A percentile compares a stretch with the other conserved stretches of the same genome.
These are phyloP conservation scores for Tetrax tetrax DNA, from an alignment of 2,113 vertebrate genomes.

Conservation along the genomic window DNA sequence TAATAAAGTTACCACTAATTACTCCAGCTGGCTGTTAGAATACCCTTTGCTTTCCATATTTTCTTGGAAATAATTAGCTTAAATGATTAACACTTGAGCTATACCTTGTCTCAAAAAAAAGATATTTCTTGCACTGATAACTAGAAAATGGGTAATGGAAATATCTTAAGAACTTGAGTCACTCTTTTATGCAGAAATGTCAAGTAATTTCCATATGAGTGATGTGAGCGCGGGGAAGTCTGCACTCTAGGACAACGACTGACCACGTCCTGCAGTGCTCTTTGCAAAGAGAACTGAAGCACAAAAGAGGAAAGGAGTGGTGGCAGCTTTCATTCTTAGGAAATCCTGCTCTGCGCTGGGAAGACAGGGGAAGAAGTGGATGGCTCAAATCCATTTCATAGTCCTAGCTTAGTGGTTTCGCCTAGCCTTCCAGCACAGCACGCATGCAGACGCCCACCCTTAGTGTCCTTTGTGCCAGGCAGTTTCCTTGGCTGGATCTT, in stretches of 20 bases:
- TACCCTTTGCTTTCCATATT: not conserved
- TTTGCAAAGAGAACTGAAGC: not conserved
- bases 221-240: not conserved
- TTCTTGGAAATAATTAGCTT: not conserved
- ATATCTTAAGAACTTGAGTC: not conserved
- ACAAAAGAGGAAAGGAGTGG: not conserved
- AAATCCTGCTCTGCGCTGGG: not conserved
- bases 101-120: rapidly evolving
- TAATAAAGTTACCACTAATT: not conserved
- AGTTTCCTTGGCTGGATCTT: not conserved
- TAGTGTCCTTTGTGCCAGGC: not conserved
- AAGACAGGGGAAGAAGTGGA: rapidly evolving
- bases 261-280: not conserved
- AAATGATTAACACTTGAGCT: not conserved
- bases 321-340: rapidly evolving
- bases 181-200: not conserved
- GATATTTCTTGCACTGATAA: not conserved
- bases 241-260: rapidly evolving
- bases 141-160: not conserved
- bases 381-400: rapidly evolving
- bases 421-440: not conserved
- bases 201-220: not conserved
- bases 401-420: rapidly evolving
- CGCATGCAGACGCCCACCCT: rapidly evolving
- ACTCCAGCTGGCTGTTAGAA: too few relatives aligned